Percentiles rank a stretch among this genome's conserved stretches.
Evolutionary conservation across 2,797 vertebrate genomes (phyloP).

Genomic region (Atherinosoma microstoma): DNA sequence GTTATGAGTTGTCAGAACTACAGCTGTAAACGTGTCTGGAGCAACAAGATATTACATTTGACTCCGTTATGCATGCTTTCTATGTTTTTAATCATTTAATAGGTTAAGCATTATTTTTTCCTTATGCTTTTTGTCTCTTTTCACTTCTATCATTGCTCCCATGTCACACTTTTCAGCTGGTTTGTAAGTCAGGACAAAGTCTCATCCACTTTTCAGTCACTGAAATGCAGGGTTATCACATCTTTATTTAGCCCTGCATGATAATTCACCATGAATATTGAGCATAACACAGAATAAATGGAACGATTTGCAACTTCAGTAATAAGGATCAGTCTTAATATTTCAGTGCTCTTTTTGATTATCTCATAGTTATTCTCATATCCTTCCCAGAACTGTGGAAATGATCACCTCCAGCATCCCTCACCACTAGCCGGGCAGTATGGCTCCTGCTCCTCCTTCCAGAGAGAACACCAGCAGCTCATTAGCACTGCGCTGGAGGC

Average conservation of each 20-base stretch:
- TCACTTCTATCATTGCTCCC: not conserved
- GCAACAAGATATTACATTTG: not conserved
- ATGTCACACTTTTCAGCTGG: not conserved
- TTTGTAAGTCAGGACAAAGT: not conserved
- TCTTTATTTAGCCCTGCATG: not conserved
- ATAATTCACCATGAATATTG: slow-evolving; percentile 18
- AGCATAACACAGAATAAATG: slow-evolving; percentile 1
- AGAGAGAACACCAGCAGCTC: slow-evolving; percentile 62
- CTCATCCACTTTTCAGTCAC: not conserved
- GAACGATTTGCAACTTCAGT: slow-evolving; percentile 4
- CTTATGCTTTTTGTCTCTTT: not conserved
- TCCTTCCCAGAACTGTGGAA: slow-evolving; percentile 50
- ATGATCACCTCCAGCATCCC: slow-evolving; percentile 44
- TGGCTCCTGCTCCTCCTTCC: slow-evolving; percentile 64
- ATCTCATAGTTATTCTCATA: slow-evolving; percentile 37
- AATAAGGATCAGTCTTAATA: slow-evolving; percentile 24
- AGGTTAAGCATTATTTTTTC: not conserved
- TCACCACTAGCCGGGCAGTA: slow-evolving; percentile 62
- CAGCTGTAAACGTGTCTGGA: slow-evolving; percentile 1
- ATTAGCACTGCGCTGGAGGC: slow-evolving; percentile 71
- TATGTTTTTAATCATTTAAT: slow-evolving; percentile 3
- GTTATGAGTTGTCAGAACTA: slow-evolving; percentile 19
- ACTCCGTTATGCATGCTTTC: not conserved
- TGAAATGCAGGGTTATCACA: not conserved
- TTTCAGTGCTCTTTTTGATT: slow-evolving; percentile 23